A percentile compares a stretch with the other conserved stretches of the same genome.
Evolutionary conservation across 2,113 vertebrate genomes (phyloP).

Genomic region (Microcebus griseorufus): DNA sequence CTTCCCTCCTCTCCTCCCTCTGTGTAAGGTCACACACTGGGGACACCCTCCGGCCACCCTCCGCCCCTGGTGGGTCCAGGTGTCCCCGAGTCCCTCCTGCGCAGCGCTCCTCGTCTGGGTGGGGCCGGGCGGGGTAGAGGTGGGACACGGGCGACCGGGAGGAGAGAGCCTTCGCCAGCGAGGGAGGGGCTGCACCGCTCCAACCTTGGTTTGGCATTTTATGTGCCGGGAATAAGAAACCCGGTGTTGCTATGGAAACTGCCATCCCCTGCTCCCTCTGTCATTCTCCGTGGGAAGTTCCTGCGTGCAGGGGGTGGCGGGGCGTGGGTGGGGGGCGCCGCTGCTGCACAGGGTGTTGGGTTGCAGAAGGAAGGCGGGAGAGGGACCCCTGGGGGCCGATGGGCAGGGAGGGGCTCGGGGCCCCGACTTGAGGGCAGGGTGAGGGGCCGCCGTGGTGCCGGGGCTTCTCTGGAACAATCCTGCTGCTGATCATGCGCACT

Average conservation of each 20-base stretch:
- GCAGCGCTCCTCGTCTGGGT: not conserved
- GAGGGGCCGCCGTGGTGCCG: not conserved
- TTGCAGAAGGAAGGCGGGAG: not conserved
- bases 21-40: not conserved
- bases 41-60: not conserved
- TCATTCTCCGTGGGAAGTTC: constrained; percentile 59
- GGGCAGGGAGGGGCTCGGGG: not conserved
- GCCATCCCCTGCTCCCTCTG: constrained; percentile 60
- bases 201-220: constrained; percentile 64
- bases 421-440: not conserved
- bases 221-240: constrained; percentile 70
- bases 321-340: not conserved
- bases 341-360: not conserved
- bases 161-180: not conserved
- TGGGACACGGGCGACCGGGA: not conserved
- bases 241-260: constrained; percentile 84
- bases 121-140: not conserved
- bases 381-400: fast-evolving
- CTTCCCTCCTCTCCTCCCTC: not conserved
- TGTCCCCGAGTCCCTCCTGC: not conserved
- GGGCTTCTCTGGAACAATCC: not conserved
- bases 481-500: fast-evolving
- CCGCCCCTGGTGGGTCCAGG: not conserved
- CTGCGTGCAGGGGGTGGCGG: not conserved
- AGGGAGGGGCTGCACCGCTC: constrained; percentile 56